Evolutionary conservation across 1,140 invertebrate genomes (phyloP).

Genomic region (Penaeus indicus): DNA sequence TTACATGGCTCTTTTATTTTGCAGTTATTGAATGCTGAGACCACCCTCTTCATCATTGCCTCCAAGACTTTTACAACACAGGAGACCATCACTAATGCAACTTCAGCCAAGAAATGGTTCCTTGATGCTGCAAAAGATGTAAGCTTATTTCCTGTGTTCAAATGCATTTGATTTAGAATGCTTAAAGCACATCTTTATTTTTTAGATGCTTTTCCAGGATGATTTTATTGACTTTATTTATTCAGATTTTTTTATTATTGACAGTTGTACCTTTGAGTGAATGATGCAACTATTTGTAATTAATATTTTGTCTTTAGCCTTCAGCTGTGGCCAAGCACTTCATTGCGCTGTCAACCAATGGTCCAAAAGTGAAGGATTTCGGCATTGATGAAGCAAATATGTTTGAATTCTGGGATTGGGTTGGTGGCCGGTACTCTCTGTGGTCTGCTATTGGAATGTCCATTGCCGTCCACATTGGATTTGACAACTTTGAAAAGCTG

Average conservation of each 20-base stretch:
- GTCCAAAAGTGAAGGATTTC: conserved; percentile 92
- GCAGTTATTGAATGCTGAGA: conserved; percentile 84
- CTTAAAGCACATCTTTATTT: neutral
- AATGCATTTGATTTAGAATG: neutral
- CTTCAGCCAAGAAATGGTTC: conserved; percentile 97
- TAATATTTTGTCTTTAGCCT: conserved; percentile 73
- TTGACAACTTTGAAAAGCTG: conserved; percentile 95
- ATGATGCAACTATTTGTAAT: conserved; percentile 5
- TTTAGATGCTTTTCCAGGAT: neutral
- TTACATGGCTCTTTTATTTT: conserved; percentile 27
- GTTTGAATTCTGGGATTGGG: conserved; percentile 99
- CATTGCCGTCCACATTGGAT: conserved; percentile 93
- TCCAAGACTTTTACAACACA: conserved; percentile 99
- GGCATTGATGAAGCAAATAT: conserved; percentile 98
- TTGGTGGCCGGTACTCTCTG: conserved; percentile 82
- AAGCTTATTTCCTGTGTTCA: conserved; percentile 70
- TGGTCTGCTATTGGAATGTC: conserved; percentile 87
- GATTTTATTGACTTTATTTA: neutral
- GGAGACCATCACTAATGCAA: conserved; percentile 99
- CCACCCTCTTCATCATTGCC: conserved; percentile 97
- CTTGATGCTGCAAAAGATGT: conserved; percentile 88
- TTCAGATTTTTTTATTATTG: conserved; percentile 32
- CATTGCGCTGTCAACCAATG: conserved; percentile 97
- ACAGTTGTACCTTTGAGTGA: neutral
- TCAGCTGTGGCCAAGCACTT: conserved; percentile 95